Evolutionary conservation across 2,797 vertebrate genomes (phyloP).

Genomic region (Arrhamphus sclerolepis): DNA sequence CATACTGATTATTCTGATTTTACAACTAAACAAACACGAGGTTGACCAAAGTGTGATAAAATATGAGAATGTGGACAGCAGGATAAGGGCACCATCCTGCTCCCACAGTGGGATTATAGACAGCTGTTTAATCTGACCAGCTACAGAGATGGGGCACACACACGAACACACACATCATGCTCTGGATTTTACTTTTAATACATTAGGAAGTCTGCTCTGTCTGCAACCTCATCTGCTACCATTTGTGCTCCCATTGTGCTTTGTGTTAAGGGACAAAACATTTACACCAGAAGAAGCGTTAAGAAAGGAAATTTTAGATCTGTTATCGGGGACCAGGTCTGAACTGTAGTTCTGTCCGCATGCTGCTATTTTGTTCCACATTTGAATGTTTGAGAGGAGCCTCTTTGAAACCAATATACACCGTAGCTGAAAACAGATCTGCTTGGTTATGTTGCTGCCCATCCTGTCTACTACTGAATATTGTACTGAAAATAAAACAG

Average conservation of each 20-base stretch:
- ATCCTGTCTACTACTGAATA: conserved; percentile 37
- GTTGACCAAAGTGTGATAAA: neutral
- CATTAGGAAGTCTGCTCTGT: conserved; percentile 77
- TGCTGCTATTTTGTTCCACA: conserved; percentile 24
- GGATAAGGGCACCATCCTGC: conserved; percentile 48
- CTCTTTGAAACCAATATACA: conserved; percentile 39
- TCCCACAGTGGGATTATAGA: conserved; percentile 78
- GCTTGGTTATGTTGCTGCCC: conserved; percentile 33
- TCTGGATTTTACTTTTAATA: conserved; percentile 82
- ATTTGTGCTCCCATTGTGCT: conserved; percentile 76
- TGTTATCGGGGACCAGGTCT: conserved; percentile 27
- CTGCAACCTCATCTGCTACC: conserved; percentile 77
- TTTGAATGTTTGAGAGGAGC: conserved; percentile 37
- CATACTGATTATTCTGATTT: neutral
- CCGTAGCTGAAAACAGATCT: conserved; percentile 50
- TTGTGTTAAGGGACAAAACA: conserved; percentile 64
- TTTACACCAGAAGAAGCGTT: conserved; percentile 27
- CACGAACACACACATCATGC: conserved; percentile 56
- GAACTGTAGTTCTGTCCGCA: conserved; percentile 12
- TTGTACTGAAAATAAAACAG: conserved; percentile 35
- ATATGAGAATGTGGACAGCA: conserved; percentile 29
- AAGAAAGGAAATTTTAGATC: conserved; percentile 33
- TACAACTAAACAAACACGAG: neutral
- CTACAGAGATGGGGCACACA: conserved; percentile 69
- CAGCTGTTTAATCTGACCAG: conserved; percentile 86